Percentiles rank a stretch among this genome's conserved stretches.
These are phyloP conservation scores for Netelia fuscicornis DNA, from an alignment of 2,888 invertebrate genomes.

Conservation along the genomic window DNA sequence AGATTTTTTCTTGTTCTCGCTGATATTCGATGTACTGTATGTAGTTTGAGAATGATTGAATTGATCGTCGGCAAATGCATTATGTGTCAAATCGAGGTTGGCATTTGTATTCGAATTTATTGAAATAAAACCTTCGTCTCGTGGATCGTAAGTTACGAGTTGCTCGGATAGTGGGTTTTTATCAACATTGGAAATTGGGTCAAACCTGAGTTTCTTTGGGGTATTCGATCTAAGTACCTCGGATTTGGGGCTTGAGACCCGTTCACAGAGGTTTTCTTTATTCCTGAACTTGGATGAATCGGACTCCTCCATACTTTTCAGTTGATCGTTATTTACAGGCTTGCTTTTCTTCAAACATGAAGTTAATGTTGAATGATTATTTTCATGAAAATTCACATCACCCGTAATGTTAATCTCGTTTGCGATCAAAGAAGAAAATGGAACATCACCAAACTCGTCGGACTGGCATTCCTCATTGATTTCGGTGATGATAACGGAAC, in stretches of 20 bases:
- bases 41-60: not conserved
- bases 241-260: conserved; percentile 43
- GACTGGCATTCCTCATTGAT: conserved; percentile 33
- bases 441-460: conserved; percentile 69
- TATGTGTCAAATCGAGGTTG: not conserved
- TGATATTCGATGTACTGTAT: conserved; percentile 7
- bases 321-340: not conserved
- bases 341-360: not conserved
- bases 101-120: conserved; percentile 20
- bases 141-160: conserved; percentile 60
- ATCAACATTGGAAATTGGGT: conserved; percentile 39
- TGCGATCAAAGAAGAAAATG: conserved; percentile 63
- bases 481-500: conserved; percentile 57
- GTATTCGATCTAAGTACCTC: conserved; percentile 28
- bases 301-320: not conserved
- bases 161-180: conserved; percentile 36
- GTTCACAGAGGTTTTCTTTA: not conserved
- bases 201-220: conserved; percentile 19
- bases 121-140: conserved; percentile 59
- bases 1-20: conserved; percentile 16
- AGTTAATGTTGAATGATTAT: not conserved
- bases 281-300: conserved; percentile 24
- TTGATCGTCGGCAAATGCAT: not conserved
- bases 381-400: conserved; percentile 1
- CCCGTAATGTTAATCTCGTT: not conserved